phyloP scores from a whole-genome alignment of 2,888 invertebrate species.

The Macaria liturata region DNA sequence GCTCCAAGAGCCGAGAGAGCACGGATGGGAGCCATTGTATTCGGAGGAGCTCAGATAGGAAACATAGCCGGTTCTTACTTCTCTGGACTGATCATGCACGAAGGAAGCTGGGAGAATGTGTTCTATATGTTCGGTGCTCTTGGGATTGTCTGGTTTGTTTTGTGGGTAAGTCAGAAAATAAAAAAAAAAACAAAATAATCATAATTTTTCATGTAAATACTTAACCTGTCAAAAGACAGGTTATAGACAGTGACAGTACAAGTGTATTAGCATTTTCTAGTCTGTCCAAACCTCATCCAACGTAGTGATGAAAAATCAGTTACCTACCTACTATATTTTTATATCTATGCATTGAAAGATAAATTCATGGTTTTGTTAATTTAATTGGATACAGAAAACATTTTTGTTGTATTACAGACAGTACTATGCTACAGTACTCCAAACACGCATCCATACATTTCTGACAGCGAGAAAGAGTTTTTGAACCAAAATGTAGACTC shows the following conservation, averaged over 20 bases:
- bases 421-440: slow-evolving; percentile 79
- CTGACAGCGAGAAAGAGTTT: slow-evolving; percentile 78
- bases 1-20: slow-evolving; percentile 82
- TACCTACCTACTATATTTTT: too few species aligned
- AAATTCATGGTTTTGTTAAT: too few species aligned
- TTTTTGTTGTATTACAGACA: slow-evolving; percentile 47
- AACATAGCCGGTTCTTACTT: slow-evolving; percentile 80
- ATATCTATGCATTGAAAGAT: too few species aligned
- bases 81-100: slow-evolving; percentile 78
- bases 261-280: too few species aligned
- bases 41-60: slow-evolving; percentile 83
- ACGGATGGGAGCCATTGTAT: slow-evolving; percentile 82
- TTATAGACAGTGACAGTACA: too few species aligned
- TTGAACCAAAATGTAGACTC: slow-evolving; percentile 83
- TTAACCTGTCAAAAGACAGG: too few species aligned
- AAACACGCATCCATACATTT: slow-evolving; percentile 79
- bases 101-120: slow-evolving; percentile 81
- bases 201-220: too few species aligned
- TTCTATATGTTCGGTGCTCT: slow-evolving; percentile 83
- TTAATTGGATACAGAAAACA: neutral
- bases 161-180: slow-evolving; percentile 63
- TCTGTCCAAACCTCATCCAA: too few species aligned
- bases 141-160: slow-evolving; percentile 77
- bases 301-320: too few species aligned
- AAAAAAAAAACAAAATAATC: too few species aligned